Evolutionary conservation across 2,888 invertebrate genomes (phyloP).

Genomic region (Zygothrica quintamaculata): DNA sequence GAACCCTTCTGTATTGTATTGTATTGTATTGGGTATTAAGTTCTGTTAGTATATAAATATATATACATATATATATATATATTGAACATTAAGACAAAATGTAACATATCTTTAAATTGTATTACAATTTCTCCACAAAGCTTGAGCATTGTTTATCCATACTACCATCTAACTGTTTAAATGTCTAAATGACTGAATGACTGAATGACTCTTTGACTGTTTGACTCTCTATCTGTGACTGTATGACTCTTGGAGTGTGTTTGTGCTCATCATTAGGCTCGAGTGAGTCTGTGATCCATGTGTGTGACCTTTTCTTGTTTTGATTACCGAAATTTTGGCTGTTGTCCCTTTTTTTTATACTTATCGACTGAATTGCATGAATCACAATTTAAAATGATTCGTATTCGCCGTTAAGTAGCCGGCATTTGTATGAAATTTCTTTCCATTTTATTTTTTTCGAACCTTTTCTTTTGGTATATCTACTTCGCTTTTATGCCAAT

Average conservation of each 20-base stretch:
- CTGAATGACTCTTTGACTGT: slow-evolving; percentile 18
- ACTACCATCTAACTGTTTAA: slow-evolving; percentile 1
- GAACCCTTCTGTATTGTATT: slow-evolving; percentile 19
- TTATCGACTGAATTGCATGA: slow-evolving; percentile 45
- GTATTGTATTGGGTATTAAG: slow-evolving; percentile 41
- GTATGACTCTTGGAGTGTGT: slow-evolving; percentile 1
- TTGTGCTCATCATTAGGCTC: slow-evolving; percentile 59
- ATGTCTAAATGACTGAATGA: slow-evolving; percentile 8
- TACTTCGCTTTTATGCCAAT: too few species aligned
- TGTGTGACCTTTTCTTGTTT: slow-evolving; percentile 63
- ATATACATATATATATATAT: too few species aligned
- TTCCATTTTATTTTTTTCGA: slow-evolving; percentile 57
- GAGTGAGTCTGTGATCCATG: slow-evolving; percentile 47
- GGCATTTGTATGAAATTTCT: slow-evolving; percentile 43
- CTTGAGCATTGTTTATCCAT: slow-evolving; percentile 25
- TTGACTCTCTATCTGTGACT: slow-evolving; percentile 1
- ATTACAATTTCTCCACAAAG: neutral
- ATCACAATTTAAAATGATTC: slow-evolving; percentile 78
- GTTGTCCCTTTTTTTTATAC: slow-evolving; percentile 43
- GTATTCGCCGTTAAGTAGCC: slow-evolving; percentile 74
- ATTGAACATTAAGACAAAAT: slow-evolving; percentile 50
- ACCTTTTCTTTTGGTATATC: slow-evolving; percentile 37
- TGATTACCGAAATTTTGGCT: slow-evolving; percentile 49
- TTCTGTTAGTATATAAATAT: too few species aligned
- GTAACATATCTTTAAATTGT: slow-evolving; percentile 44